These are phyloP conservation scores for Brachypodius melanocephalos DNA, from an alignment of 2,113 vertebrate genomes.

Conservation along the genomic window DNA sequence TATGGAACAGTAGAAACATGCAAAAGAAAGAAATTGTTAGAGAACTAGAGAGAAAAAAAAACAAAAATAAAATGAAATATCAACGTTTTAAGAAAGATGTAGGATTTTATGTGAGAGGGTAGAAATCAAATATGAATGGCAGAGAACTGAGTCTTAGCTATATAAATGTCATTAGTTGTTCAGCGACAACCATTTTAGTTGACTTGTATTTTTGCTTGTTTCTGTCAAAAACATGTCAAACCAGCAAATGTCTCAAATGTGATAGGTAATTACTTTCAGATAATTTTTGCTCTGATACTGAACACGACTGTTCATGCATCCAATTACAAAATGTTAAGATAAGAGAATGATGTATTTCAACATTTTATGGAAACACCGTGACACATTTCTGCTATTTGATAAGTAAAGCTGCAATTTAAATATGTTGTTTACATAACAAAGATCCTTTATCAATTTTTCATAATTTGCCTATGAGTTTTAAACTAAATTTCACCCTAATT, in stretches of 20 bases:
- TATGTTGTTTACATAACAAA: not conserved
- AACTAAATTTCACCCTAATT: not conserved
- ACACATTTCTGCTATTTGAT: not conserved
- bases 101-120: not conserved
- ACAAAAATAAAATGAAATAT: not conserved
- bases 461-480: not conserved
- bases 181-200: not conserved
- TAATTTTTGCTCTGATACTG: not conserved
- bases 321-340: not conserved
- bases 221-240: not conserved
- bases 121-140: not conserved
- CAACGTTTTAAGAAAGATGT: not conserved
- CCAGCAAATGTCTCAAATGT: not conserved
- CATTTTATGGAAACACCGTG: not conserved
- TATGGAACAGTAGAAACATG: not conserved
- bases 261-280: not conserved
- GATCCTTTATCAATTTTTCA: not conserved
- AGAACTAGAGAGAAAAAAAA: not conserved
- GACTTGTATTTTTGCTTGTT: not conserved
- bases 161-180: not conserved
- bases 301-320: not conserved
- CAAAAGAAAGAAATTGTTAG: not conserved
- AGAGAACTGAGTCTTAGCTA: not conserved
- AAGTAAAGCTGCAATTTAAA: not conserved
- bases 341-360: not conserved